Evolutionary conservation across 2,113 vertebrate species (phyloP).

Genomic region (Pluvialis apricaria): DNA sequence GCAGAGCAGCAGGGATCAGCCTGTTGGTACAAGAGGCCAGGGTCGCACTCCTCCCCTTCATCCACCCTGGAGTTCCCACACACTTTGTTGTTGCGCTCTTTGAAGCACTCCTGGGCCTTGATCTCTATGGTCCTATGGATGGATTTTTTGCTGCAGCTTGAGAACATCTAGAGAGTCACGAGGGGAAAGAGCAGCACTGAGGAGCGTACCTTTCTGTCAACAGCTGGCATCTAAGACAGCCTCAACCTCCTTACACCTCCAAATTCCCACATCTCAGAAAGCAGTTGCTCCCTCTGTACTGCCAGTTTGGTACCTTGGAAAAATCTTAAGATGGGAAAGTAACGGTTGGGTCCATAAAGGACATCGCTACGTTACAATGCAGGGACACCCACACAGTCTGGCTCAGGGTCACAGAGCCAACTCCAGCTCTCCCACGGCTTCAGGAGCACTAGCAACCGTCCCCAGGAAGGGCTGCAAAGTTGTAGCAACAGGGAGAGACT

Average conservation of each 20-base stretch:
- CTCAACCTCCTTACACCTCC: not conserved
- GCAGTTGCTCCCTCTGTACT: not conserved
- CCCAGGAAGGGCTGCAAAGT: not conserved
- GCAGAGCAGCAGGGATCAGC: constrained; percentile 87
- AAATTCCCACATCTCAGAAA: not conserved
- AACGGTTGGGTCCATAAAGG: not conserved
- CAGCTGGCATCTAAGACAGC: not conserved
- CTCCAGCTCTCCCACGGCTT: not conserved
- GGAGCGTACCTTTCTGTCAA: not conserved
- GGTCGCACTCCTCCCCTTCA: constrained; percentile 92
- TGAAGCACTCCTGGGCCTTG: constrained; percentile 90
- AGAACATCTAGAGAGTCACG: constrained; percentile 82
- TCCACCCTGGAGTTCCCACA: constrained; percentile 98
- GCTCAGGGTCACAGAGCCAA: not conserved
- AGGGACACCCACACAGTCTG: fast-evolving
- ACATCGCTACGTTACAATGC: not conserved
- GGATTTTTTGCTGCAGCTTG: constrained; percentile 93
- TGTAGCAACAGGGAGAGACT: not conserved
- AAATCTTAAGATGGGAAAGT: not conserved
- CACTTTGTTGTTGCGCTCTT: constrained; percentile 90
- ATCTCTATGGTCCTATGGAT: constrained; percentile 85
- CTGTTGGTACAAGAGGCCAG: constrained; percentile 86
- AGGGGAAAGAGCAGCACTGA: not conserved
- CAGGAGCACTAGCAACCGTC: not conserved
- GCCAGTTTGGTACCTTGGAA: not conserved